phyloP scores from a whole-genome alignment of 2,888 invertebrate species.

The Teinopalpus imperialis region DNA sequence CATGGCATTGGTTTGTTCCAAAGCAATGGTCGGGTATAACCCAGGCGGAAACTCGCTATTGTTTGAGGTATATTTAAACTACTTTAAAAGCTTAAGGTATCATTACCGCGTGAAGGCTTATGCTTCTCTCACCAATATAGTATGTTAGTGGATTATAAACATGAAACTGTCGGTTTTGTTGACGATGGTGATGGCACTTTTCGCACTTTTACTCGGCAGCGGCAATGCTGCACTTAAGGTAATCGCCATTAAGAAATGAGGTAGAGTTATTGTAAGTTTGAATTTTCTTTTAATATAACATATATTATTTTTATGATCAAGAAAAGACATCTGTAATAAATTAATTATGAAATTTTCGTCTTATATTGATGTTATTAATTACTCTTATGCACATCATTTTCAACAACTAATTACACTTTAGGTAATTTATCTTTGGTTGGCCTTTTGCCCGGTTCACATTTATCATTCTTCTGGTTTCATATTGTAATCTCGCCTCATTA shows the following conservation, averaged over 20 bases:
- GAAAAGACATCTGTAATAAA: too few relatives aligned
- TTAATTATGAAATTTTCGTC: too few relatives aligned
- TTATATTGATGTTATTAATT: too few relatives aligned
- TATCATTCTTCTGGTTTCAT: too few relatives aligned
- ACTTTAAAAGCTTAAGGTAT: neutral
- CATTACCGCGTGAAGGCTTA: neutral
- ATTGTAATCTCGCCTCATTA: too few relatives aligned
- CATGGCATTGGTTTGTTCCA: too few relatives aligned
- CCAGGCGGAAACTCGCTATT: conserved; percentile 4
- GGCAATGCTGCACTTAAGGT: conserved; percentile 39
- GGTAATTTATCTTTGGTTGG: too few relatives aligned
- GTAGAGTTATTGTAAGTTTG: conserved; percentile 37
- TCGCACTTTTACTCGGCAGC: conserved; percentile 36
- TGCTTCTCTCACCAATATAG: neutral
- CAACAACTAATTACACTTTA: too few relatives aligned
- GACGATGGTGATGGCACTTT: conserved; percentile 35
- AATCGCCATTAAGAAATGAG: conserved; percentile 38
- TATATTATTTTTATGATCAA: too few relatives aligned
- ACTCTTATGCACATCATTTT: too few relatives aligned
- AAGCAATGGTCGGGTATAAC: neutral
- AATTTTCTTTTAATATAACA: too few relatives aligned
- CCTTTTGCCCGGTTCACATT: too few relatives aligned
- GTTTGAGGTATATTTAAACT: neutral
- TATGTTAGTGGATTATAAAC: conserved; percentile 12
- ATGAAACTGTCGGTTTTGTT: conserved; percentile 41